These are phyloP conservation scores for Parazoanthus swiftii DNA, from an alignment of 92 coral and sea anemone species.

Conservation along the genomic window DNA sequence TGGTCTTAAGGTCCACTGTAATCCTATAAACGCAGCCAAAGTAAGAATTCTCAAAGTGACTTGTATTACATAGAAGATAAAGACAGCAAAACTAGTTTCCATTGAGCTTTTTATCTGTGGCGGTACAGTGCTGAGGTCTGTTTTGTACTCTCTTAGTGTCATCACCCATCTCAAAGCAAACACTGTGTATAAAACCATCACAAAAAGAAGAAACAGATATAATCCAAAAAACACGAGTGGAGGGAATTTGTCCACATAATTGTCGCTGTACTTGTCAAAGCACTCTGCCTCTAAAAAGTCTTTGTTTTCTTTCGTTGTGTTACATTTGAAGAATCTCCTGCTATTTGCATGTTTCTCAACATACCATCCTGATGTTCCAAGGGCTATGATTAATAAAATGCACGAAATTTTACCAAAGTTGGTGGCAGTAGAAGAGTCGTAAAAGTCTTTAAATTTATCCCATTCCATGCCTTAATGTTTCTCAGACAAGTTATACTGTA, in stretches of 20 bases:
- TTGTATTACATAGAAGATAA: background rate
- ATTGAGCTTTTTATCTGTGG: background rate
- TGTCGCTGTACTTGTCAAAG: slow-evolving; percentile 7
- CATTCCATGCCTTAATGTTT: background rate
- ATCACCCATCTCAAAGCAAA: slow-evolving; percentile 1
- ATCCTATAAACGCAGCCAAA: no score
- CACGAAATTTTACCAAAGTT: background rate
- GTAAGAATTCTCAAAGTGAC: background rate
- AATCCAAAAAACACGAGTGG: background rate
- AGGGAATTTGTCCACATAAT: slow-evolving; percentile 8
- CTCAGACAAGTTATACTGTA: no score
- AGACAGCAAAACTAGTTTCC: background rate
- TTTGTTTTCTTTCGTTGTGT: slow-evolving; percentile 5
- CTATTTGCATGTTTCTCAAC: background rate
- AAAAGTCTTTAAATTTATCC: background rate
- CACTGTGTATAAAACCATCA: background rate
- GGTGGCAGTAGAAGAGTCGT: background rate
- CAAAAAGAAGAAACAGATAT: background rate
- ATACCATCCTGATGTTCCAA: background rate
- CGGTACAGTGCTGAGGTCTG: background rate
- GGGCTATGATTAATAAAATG: background rate
- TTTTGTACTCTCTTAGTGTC: background rate
- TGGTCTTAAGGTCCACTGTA: background rate
- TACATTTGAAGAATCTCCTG: background rate
- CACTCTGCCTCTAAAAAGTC: slow-evolving; percentile 3